phyloP scores from a whole-genome alignment of 2,797 vertebrate species.

The Crypturellus tataupa region DNA sequence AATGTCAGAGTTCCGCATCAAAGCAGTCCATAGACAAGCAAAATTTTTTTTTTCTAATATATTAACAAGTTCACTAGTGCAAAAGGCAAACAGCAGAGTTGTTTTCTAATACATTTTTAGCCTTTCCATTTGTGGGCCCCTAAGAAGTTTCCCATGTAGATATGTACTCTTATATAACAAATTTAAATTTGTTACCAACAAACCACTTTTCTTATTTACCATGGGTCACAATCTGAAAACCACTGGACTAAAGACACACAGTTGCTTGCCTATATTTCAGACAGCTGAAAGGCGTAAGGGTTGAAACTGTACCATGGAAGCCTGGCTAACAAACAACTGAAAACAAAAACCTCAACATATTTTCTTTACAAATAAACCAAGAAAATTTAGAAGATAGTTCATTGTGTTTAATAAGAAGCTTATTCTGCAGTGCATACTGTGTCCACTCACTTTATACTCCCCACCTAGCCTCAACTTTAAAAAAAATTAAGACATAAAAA shows the following conservation, averaged over 20 bases:
- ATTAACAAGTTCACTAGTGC: background rate
- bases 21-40: constrained; percentile 16
- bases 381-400: background rate
- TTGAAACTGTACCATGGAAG: background rate
- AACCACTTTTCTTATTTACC: background rate
- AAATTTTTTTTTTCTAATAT: background rate
- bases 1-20: background rate
- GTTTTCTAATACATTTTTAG: background rate
- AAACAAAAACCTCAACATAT: background rate
- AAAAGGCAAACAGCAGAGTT: background rate
- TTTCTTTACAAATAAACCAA: background rate
- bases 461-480: background rate
- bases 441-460: background rate
- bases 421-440: background rate
- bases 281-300: background rate
- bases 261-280: background rate
- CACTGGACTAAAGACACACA: background rate
- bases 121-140: background rate
- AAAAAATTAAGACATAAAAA: background rate
- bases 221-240: background rate
- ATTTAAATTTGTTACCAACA: background rate
- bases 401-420: background rate
- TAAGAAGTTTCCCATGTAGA: background rate
- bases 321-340: background rate
- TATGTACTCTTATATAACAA: background rate